These are phyloP conservation scores for Pseudorhiza aurosa DNA, from an alignment of 30 jellyfish, hydroid and myxozoan species.

Conservation along the genomic window DNA sequence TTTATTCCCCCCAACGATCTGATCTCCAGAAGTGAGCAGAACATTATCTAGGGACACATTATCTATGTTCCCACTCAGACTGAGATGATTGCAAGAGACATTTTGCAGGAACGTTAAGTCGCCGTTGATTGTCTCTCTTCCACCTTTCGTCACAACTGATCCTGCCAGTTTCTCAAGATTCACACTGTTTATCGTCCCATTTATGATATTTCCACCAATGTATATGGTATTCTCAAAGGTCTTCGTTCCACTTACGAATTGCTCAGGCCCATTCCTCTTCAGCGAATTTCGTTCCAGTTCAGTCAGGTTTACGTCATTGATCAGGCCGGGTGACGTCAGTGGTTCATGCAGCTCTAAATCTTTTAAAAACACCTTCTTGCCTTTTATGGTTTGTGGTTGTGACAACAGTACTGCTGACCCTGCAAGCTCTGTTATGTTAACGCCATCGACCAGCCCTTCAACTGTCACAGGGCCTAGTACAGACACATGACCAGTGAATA, in stretches of 20 bases:
- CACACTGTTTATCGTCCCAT: constrained; percentile 41
- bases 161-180: constrained; percentile 47
- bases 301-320: constrained; percentile 63
- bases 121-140: constrained; percentile 50
- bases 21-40: constrained; percentile 65
- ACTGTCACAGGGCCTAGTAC: constrained; percentile 65
- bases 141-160: constrained; percentile 32
- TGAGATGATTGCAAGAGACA: constrained; percentile 9
- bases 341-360: constrained; percentile 59
- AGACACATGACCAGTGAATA: constrained; percentile 52
- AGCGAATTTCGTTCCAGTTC: constrained; percentile 43
- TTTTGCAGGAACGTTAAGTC: constrained; percentile 36
- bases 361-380: constrained; percentile 42
- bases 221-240: constrained; percentile 15
- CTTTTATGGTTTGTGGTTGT: constrained; percentile 61
- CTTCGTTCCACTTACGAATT: constrained; percentile 34
- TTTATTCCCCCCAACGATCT: constrained; percentile 49
- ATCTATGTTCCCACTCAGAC: constrained; percentile 42
- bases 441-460: constrained; percentile 74
- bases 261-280: constrained; percentile 74
- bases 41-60: constrained; percentile 48
- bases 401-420: constrained; percentile 59
- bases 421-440: constrained; percentile 67
- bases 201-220: constrained; percentile 25
- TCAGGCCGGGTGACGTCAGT: constrained; percentile 67